phyloP scores from a whole-genome alignment of 2,888 invertebrate genomes.

The Andricus quercusramuli region DNA sequence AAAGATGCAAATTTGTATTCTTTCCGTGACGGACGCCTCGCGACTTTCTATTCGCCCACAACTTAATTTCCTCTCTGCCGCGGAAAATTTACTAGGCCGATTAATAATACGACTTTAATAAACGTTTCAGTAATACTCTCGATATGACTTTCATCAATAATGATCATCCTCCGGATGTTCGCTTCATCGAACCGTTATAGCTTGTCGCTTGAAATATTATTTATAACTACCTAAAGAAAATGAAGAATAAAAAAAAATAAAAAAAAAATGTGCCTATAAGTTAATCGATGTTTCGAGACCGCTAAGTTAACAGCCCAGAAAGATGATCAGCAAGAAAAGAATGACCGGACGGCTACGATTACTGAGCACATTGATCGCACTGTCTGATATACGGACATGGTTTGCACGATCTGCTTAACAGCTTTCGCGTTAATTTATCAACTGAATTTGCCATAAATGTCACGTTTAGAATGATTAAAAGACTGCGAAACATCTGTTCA shows the following conservation, averaged over 20 bases:
- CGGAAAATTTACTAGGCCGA: neutral
- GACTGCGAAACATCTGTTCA: neutral
- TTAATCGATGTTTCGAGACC: neutral
- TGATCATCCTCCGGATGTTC: neutral
- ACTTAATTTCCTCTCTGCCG: constrained; percentile 4
- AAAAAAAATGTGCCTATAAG: neutral
- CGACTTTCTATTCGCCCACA: neutral
- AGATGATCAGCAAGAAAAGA: neutral
- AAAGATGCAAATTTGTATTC: constrained; percentile 8
- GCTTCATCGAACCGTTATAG: constrained; percentile 27
- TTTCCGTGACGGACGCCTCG: neutral
- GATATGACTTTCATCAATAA: neutral
- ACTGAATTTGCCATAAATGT: neutral
- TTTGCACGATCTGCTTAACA: neutral
- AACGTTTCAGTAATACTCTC: constrained; percentile 3
- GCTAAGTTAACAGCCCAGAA: constrained; percentile 20
- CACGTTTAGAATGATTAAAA: constrained; percentile 12
- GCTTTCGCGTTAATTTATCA: constrained; percentile 5
- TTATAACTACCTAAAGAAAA: neutral
- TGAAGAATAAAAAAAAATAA: neutral
- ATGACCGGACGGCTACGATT: neutral
- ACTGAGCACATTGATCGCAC: neutral
- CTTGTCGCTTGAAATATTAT: neutral
- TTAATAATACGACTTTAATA: neutral
- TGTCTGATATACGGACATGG: neutral